Percentiles rank a stretch among this genome's conserved stretches.
phyloP scores from a whole-genome alignment of 2,797 vertebrate species.

The Dendrocincla fuliginosa region DNA sequence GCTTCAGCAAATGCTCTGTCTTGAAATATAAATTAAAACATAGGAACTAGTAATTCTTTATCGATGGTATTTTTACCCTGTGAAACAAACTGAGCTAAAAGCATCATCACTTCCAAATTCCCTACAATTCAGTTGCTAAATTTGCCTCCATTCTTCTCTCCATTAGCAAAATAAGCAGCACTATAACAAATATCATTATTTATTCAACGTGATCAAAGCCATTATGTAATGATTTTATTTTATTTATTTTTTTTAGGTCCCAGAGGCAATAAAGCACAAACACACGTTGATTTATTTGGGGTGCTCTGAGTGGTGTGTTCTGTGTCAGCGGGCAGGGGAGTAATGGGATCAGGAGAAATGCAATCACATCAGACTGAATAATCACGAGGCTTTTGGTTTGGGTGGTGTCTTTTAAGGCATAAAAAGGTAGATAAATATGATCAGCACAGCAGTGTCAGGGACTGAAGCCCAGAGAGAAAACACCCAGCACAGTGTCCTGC shows the following conservation, averaged over 20 bases:
- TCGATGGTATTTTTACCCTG: neutral
- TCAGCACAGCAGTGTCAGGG: neutral
- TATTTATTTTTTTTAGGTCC: slow-evolving; percentile 63
- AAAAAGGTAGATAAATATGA: neutral
- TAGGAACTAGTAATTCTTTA: neutral
- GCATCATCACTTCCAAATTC: neutral
- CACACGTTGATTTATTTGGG: slow-evolving; percentile 80
- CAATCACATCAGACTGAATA: slow-evolving; percentile 26
- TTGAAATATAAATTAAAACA: neutral
- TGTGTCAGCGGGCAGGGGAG: slow-evolving; percentile 22
- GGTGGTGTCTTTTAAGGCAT: neutral
- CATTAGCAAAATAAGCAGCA: slow-evolving; percentile 82
- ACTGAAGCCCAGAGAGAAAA: neutral
- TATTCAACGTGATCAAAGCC: slow-evolving; percentile 77
- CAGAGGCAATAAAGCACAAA: slow-evolving; percentile 67
- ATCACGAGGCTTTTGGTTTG: neutral
- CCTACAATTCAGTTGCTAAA: neutral
- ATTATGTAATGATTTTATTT: slow-evolving; percentile 28
- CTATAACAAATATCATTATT: slow-evolving; percentile 82
- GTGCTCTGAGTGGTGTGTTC: slow-evolving; percentile 74
- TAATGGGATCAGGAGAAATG: slow-evolving; percentile 35
- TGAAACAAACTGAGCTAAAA: neutral
- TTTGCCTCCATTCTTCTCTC: slow-evolving; percentile 63
- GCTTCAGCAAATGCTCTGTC: neutral
- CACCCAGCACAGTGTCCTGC: neutral